Evolutionary conservation across 1,140 invertebrate species (phyloP).

Genomic region (Diorhabda sublineata): DNA sequence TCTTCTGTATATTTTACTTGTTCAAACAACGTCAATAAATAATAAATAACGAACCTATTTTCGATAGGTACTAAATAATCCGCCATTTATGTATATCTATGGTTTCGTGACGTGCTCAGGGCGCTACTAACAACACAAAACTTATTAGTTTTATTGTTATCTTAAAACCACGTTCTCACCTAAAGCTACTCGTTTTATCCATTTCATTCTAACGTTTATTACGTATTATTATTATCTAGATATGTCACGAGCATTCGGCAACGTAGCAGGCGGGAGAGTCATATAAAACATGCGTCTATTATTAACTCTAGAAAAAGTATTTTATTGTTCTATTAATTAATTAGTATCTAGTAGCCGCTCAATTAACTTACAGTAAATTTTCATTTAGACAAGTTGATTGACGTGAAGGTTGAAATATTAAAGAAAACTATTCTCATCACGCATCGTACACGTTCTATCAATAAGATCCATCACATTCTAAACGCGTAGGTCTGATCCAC

Average conservation of each 20-base stretch:
- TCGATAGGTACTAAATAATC: not conserved
- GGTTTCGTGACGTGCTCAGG: not conserved
- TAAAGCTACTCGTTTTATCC: conserved; percentile 2
- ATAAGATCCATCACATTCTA: too few relatives aligned
- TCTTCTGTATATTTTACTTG: too few relatives aligned
- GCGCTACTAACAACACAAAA: not conserved
- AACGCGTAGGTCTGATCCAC: too few relatives aligned
- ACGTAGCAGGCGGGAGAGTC: too few relatives aligned
- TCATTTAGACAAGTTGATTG: not conserved
- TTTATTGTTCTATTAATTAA: too few relatives aligned
- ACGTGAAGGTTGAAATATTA: not conserved
- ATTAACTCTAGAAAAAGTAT: too few relatives aligned
- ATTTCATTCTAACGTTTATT: not conserved
- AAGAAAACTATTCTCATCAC: not conserved
- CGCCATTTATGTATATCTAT: not conserved
- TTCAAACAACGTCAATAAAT: not conserved
- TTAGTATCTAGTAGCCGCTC: too few relatives aligned
- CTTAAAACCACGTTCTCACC: not conserved
- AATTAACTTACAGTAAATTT: not conserved
- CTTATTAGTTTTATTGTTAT: not conserved
- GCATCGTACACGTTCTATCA: not conserved
- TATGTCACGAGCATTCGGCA: too few relatives aligned
- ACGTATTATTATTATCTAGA: too few relatives aligned
- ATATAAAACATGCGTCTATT: too few relatives aligned
- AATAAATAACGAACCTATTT: not conserved